Percentiles rank a stretch among this genome's conserved stretches.
These are phyloP conservation scores for Brachyalestes nurse DNA, from an alignment of 2,797 vertebrate genomes.

Conservation along the genomic window DNA sequence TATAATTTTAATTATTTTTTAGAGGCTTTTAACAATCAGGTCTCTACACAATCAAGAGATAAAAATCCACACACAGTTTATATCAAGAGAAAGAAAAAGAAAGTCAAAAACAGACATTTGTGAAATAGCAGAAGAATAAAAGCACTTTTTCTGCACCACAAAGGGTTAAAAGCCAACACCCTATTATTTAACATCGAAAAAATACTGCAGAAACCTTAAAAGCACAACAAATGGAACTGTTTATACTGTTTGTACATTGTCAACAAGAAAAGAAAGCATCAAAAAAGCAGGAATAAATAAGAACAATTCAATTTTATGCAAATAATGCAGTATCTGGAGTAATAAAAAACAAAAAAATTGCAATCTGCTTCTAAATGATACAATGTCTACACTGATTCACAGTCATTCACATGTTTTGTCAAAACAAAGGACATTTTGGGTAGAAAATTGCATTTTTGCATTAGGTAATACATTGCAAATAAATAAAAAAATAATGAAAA, in stretches of 20 bases:
- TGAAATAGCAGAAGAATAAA: slow-evolving; percentile 51
- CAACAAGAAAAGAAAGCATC: slow-evolving; percentile 24
- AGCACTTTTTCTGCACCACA: slow-evolving; percentile 64
- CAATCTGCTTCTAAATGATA: slow-evolving; percentile 44
- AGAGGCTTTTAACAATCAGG: background rate
- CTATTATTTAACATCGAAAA: slow-evolving; percentile 78
- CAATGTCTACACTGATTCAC: slow-evolving; percentile 58
- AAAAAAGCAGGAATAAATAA: slow-evolving; percentile 53
- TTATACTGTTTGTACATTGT: slow-evolving; percentile 12
- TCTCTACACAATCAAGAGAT: background rate
- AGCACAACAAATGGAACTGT: slow-evolving; percentile 36
- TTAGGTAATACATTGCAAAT: slow-evolving; percentile 30
- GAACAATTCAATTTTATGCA: slow-evolving; percentile 13
- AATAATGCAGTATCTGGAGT: slow-evolving; percentile 18
- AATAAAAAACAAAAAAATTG: slow-evolving; percentile 37
- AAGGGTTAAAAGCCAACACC: slow-evolving; percentile 91
- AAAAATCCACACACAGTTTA: slow-evolving; percentile 44
- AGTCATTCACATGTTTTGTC: slow-evolving; percentile 28
- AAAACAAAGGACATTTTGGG: slow-evolving; percentile 58
- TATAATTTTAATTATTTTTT: slow-evolving; percentile 14
- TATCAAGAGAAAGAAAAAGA: slow-evolving; percentile 44
- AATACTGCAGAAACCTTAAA: slow-evolving; percentile 66
- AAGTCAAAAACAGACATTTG: slow-evolving; percentile 52
- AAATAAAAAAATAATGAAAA: slow-evolving; percentile 46
- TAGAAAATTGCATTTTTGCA: slow-evolving; percentile 38